Percentiles rank a stretch among this genome's conserved stretches.
Conservation (phyloP, 2,797 vertebrate genomes). For the Thunnus albacares region DNA sequence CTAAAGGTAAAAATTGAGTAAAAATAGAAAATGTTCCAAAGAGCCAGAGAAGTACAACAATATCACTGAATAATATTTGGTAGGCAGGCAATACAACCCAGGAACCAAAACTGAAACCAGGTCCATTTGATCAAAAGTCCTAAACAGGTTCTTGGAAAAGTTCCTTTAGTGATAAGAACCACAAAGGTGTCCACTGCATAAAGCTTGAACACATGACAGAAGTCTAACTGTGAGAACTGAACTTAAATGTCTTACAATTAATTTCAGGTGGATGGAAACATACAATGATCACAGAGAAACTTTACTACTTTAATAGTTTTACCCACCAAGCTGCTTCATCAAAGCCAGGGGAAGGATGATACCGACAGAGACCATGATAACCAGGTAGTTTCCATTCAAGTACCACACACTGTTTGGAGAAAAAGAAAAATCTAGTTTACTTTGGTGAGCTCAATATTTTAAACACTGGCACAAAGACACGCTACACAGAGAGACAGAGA, state of each 20-base stretch:
- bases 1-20: constrained; percentile 4
- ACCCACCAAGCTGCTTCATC: constrained; percentile 99
- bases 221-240: too few species aligned
- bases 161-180: background rate
- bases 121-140: background rate
- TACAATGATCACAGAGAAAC: background rate
- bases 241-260: background rate
- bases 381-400: constrained; percentile 97
- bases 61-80: background rate
- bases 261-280: background rate
- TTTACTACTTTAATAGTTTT: constrained; percentile 79
- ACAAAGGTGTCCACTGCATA: background rate
- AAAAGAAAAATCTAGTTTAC: constrained; percentile 57
- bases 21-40: background rate
- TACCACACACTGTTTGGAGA: constrained; percentile 93
- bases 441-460: constrained; percentile 53
- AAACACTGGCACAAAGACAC: constrained; percentile 42
- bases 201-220: background rate
- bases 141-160: background rate
- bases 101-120: background rate
- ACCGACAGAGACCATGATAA: constrained; percentile 91
- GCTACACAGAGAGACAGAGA: constrained; percentile 11
- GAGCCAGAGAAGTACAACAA: background rate
- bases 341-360: constrained; percentile 94
- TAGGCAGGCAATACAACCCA: background rate